Conservation (phyloP, 2,113 vertebrate genomes). For the Astur gentilis region DNA sequence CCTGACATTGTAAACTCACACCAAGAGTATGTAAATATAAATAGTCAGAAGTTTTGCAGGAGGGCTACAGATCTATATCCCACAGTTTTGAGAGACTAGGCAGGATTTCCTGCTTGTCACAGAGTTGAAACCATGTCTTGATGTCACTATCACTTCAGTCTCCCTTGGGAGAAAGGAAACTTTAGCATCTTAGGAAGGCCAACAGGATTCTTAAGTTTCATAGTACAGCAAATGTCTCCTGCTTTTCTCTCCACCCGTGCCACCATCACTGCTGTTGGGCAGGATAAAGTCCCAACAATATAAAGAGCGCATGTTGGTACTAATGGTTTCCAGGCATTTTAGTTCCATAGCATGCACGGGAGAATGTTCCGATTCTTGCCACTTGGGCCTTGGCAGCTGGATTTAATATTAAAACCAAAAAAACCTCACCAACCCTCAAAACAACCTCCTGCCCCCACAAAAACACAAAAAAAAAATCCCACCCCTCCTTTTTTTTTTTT, state of each 20-base stretch:
- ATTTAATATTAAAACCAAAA: not conserved
- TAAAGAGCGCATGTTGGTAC: not conserved
- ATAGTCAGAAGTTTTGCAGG: not conserved
- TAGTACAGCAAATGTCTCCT: not conserved
- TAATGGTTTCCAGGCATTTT: not conserved
- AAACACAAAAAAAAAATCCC: fast-evolving
- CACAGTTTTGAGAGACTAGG: not conserved
- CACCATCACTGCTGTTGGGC: not conserved
- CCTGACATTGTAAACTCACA: not conserved
- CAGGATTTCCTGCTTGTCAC: not conserved
- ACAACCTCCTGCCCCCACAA: not conserved
- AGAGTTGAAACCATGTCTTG: not conserved
- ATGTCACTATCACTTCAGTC: not conserved
- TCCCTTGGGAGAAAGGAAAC: not conserved
- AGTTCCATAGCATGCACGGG: not conserved
- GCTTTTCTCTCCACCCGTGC: not conserved
- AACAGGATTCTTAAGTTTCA: not conserved
- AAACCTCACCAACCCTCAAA: not conserved
- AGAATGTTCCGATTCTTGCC: not conserved
- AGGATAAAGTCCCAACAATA: not conserved
- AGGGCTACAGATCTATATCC: not conserved
- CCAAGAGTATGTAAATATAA: not conserved
- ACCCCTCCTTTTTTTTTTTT: fast-evolving
- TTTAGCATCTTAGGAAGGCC: not conserved
- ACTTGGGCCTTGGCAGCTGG: not conserved